phyloP scores from a whole-genome alignment of 2,113 vertebrate species.

The Notarius lentiginosus region DNA sequence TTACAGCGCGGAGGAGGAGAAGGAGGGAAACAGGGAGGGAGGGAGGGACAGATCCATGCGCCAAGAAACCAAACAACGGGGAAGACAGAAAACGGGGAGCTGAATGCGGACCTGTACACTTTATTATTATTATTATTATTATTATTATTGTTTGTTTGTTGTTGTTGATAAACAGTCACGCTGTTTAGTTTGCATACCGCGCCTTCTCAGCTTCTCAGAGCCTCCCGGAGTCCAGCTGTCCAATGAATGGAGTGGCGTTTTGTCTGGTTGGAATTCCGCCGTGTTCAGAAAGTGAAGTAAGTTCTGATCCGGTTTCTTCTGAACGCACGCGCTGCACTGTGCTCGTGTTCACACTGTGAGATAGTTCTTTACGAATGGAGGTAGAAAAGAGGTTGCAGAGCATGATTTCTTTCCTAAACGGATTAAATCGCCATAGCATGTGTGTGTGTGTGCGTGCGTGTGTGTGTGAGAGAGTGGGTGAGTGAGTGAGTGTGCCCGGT shows the following conservation, averaged over 20 bases:
- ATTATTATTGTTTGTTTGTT: too few species aligned
- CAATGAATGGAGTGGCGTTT: constrained; percentile 98
- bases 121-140: not conserved
- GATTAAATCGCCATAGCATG: constrained; percentile 66
- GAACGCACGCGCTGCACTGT: too few species aligned
- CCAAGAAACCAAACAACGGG: constrained; percentile 65
- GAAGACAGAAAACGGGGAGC: constrained; percentile 57
- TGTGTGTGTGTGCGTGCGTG: constrained; percentile 26
- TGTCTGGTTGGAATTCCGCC: constrained; percentile 98
- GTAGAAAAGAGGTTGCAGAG: constrained; percentile 55
- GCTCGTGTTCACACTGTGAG: not conserved
- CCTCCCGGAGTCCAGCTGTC: constrained; percentile 68
- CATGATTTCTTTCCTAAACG: constrained; percentile 75
- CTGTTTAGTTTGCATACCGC: not conserved
- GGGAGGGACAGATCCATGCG: constrained; percentile 55
- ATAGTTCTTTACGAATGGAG: too few species aligned
- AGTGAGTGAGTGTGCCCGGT: not conserved
- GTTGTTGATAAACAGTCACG: not conserved
- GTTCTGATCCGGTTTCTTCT: constrained; percentile 45
- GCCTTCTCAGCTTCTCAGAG: constrained; percentile 32
- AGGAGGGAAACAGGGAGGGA: constrained; percentile 54
- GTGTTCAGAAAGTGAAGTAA: constrained; percentile 78
- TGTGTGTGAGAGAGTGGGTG: not conserved
- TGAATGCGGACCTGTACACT: not conserved
- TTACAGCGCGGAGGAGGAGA: constrained; percentile 52